Percentiles rank a stretch among this genome's conserved stretches.
Evolutionary conservation across 2,113 vertebrate genomes (phyloP).

Genomic region (Thalassoma bifasciatum): DNA sequence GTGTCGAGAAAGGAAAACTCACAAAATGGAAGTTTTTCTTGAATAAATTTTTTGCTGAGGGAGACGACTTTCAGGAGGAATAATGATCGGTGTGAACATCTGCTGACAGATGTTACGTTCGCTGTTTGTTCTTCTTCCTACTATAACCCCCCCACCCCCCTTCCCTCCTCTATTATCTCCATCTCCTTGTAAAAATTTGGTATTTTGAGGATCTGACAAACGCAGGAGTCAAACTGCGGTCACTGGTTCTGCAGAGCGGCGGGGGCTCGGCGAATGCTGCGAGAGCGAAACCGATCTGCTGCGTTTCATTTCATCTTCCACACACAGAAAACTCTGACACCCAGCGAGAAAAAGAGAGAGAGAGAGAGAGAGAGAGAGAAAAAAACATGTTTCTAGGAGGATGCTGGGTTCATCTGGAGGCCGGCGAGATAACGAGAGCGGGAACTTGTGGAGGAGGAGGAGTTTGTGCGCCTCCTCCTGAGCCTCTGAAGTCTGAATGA

Average conservation of each 20-base stretch:
- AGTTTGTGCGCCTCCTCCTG: slow-evolving; percentile 7
- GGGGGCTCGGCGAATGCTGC: slow-evolving; percentile 51
- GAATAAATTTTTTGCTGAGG: too few relatives aligned
- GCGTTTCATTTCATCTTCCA: slow-evolving; percentile 75
- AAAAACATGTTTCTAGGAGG: slow-evolving; percentile 35
- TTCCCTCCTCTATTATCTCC: slow-evolving; percentile 17
- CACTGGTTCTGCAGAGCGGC: slow-evolving; percentile 62
- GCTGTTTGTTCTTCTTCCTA: not conserved
- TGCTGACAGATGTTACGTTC: not conserved
- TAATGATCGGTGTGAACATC: not conserved
- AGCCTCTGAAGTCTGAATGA: slow-evolving; percentile 36
- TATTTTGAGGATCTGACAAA: slow-evolving; percentile 71
- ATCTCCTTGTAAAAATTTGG: slow-evolving; percentile 58
- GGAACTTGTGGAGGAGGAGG: slow-evolving; percentile 13
- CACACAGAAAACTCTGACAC: slow-evolving; percentile 59
- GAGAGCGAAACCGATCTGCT: slow-evolving; percentile 56
- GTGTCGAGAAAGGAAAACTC: too few relatives aligned
- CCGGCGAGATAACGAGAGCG: slow-evolving; percentile 60
- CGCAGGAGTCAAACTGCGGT: slow-evolving; percentile 80
- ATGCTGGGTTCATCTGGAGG: slow-evolving; percentile 69
- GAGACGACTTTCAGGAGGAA: not conserved
- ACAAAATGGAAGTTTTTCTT: too few relatives aligned
- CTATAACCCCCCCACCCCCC: not conserved
- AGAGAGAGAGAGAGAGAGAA: slow-evolving; percentile 12
- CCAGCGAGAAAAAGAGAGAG: slow-evolving; percentile 22